Percentiles rank a stretch among this genome's conserved stretches.
phyloP scores from a whole-genome alignment of 2,888 invertebrate genomes.

The Mythimna pallens region DNA sequence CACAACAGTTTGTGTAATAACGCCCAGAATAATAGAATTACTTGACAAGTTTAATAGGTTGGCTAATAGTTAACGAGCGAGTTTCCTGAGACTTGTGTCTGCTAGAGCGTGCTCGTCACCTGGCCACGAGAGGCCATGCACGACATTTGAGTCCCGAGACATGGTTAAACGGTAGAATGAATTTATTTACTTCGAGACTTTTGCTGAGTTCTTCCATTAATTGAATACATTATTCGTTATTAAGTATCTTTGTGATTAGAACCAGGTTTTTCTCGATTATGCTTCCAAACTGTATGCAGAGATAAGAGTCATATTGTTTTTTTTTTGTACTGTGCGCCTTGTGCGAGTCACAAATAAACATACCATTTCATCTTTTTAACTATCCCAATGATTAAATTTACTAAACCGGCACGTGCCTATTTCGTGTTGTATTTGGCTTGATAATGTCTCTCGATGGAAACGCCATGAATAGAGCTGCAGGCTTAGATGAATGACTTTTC shows the following conservation, averaged over 20 bases:
- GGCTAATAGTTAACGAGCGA: conserved; percentile 45
- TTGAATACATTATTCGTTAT: conserved; percentile 10
- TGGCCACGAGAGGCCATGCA: conserved; percentile 33
- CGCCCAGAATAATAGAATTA: conserved; percentile 13
- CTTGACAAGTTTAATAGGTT: conserved; percentile 41
- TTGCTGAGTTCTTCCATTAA: conserved; percentile 9
- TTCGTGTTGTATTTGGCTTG: neutral
- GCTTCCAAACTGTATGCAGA: neutral
- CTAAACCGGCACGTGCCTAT: neutral
- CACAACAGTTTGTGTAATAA: conserved; percentile 6
- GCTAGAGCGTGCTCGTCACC: conserved; percentile 40
- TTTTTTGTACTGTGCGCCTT: too few species aligned
- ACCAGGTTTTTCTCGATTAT: neutral
- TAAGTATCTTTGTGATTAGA: neutral
- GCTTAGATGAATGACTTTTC: too few species aligned
- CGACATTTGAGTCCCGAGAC: conserved; percentile 25
- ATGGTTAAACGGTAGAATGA: conserved; percentile 34
- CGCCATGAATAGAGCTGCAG: conserved; percentile 1
- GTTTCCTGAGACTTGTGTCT: conserved; percentile 29
- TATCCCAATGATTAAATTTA: conserved; percentile 6
- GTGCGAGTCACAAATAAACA: too few species aligned
- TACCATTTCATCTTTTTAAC: too few species aligned
- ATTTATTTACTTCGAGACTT: conserved; percentile 13
- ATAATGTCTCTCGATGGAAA: neutral
- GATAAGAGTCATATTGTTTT: too few species aligned